Percentiles rank a stretch among this genome's conserved stretches.
phyloP scores from a whole-genome alignment of 2,113 vertebrate species.

The Dipodomys ordii region DNA sequence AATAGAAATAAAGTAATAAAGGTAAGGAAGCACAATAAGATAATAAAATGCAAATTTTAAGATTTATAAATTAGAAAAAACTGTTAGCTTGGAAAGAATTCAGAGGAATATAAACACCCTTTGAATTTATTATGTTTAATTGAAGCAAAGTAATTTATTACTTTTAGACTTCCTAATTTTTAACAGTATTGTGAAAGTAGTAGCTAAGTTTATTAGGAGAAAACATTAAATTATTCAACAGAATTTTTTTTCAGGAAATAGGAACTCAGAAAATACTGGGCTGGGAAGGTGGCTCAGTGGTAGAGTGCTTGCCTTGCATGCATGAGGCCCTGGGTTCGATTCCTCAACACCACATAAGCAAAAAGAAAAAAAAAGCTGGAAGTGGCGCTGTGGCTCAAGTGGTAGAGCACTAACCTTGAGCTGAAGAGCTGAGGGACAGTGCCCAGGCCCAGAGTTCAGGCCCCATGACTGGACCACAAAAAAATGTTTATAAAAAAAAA shows the following conservation, averaged over 20 bases:
- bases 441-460: too few species aligned
- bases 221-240: conserved; percentile 78
- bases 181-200: conserved; percentile 56
- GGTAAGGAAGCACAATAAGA: conserved; percentile 20
- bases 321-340: too few species aligned
- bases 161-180: conserved; percentile 71
- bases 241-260: conserved; percentile 38
- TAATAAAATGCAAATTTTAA: conserved; percentile 31
- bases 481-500: too few species aligned
- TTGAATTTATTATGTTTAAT: conserved; percentile 56
- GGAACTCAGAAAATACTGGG: conserved; percentile 45
- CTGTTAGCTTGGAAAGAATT: conserved; percentile 18
- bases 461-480: too few species aligned
- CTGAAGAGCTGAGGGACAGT: too few species aligned
- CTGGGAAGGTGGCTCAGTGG: too few species aligned
- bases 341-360: too few species aligned
- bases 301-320: too few species aligned
- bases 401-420: too few species aligned
- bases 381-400: too few species aligned
- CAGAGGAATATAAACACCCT: neutral
- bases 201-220: conserved; percentile 68
- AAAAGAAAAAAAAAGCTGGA: too few species aligned
- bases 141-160: conserved; percentile 68
- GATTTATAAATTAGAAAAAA: neutral
- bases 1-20: neutral